Base-by-base conservation (phyloP, 2,797 vertebrate species). In the Psittacula derbiana region DNA sequence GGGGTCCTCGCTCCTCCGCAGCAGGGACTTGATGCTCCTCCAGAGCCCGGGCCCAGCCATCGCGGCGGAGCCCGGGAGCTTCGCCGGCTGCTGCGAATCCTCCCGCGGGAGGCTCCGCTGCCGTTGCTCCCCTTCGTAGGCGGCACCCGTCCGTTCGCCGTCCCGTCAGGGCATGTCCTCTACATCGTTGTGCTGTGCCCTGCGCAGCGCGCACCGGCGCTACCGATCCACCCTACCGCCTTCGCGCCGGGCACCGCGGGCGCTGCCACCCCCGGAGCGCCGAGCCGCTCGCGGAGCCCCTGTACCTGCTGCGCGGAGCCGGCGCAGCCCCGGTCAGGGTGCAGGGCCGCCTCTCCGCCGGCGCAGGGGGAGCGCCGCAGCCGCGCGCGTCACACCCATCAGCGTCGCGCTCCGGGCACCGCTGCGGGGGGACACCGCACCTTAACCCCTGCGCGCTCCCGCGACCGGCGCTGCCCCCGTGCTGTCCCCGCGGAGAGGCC, bases 31-130 rank as follows among this genome's bases (percentile, higher is more conserved):
- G 46, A 98, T 93, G 85, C 97, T 96, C 44, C 92, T 76, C 98
- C 98, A 98, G 52, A 97, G 85, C 67, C 95, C 87, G 30, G 96
- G 91, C 65, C 96, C 97, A 14, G 97, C 98, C 98, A 98, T 98
- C 41, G 96, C 96, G 73, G 82, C 74, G 40, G 92, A 46, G 24
- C 50, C 80, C 52, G 72, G 86, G 57, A 30, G 17, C 86, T 55
- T 58, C 46, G 50, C 86, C 46, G n/a, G 19, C 27, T 6, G 66
- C 79, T 53, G 60, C 47, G 70, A 36, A 25, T 33, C 40, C 40
- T 28, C 67, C 17, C 12, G 50, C 60, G 60, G 38, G n/a, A 30
- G 66, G 76, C 76, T 74, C 33, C 19, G 44, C 86, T 86, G 66
- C 72, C 43, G 83, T 44, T 16, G 82, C 71, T 75, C 14, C 55